Evolutionary conservation across 2,888 invertebrate genomes (phyloP).

Genomic region (Cephonodes hylas): DNA sequence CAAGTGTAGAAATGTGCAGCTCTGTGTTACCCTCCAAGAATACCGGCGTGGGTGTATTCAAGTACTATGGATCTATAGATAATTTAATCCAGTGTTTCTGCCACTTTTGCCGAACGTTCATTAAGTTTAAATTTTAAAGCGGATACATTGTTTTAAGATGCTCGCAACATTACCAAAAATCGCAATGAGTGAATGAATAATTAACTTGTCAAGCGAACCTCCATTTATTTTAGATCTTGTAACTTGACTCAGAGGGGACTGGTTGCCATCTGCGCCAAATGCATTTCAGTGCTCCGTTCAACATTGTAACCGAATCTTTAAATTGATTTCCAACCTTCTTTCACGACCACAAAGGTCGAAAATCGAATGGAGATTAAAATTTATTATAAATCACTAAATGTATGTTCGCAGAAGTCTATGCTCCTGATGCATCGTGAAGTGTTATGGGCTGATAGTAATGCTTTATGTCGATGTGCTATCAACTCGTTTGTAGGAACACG

Average conservation of each 20-base stretch:
- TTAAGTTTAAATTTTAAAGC: background rate
- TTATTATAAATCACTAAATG: constrained; percentile 6
- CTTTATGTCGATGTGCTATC: constrained; percentile 21
- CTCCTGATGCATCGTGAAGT: constrained; percentile 26
- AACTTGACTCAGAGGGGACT: constrained; percentile 38
- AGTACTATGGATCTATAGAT: too few species aligned
- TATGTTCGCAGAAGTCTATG: constrained; percentile 8
- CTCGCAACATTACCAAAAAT: constrained; percentile 4
- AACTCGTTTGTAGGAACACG: constrained; percentile 19
- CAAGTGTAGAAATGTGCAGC: too few species aligned
- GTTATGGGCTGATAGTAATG: constrained; percentile 20
- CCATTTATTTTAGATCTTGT: constrained; percentile 42
- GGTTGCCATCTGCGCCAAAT: constrained; percentile 59
- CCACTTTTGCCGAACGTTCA: background rate
- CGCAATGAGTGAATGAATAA: constrained; percentile 44
- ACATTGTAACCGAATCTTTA: background rate
- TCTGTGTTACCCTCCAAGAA: too few species aligned
- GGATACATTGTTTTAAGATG: background rate
- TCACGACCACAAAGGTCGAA: background rate
- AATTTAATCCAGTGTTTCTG: too few species aligned
- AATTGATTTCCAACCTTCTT: constrained; percentile 8
- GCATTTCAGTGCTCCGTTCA: constrained; percentile 32
- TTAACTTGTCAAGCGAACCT: constrained; percentile 46
- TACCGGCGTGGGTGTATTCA: too few species aligned
- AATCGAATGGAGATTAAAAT: constrained; percentile 6